Conservation (phyloP, 1,140 invertebrate genomes). For the Colletes gigas region DNA sequence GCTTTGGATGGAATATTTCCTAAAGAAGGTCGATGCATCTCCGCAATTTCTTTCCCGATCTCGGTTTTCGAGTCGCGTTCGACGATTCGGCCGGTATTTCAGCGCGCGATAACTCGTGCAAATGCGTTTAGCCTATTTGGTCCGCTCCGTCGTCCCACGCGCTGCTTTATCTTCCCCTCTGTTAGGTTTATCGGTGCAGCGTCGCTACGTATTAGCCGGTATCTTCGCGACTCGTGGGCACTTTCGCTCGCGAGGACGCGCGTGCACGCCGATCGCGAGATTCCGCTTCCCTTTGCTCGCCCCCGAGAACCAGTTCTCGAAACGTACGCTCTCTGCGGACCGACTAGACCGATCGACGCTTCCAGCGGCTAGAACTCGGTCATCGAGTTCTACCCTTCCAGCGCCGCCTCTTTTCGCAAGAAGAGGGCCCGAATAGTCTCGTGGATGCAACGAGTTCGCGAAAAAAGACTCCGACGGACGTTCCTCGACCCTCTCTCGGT, state of each 20-base stretch:
- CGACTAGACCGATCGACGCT: constrained; percentile 16
- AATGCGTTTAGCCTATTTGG: too few species aligned
- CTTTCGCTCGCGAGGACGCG: constrained; percentile 1
- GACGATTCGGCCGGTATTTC: too few species aligned
- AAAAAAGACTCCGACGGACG: constrained; percentile 21
- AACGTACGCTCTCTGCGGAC: constrained; percentile 48
- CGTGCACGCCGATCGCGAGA: constrained; percentile 8
- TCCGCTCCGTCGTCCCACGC: constrained; percentile 15
- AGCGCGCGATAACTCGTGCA: not conserved
- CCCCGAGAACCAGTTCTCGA: constrained; percentile 61
- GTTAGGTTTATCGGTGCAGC: constrained; percentile 30
- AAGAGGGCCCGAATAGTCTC: not conserved
- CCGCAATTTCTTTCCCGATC: too few species aligned
- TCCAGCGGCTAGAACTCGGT: constrained; percentile 23
- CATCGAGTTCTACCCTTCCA: not conserved
- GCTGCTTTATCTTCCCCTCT: constrained; percentile 21
- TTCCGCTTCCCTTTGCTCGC: constrained; percentile 45
- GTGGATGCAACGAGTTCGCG: constrained; percentile 10
- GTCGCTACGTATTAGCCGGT: constrained; percentile 20
- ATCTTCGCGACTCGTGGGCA: constrained; percentile 1
- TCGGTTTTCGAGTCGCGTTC: too few species aligned
- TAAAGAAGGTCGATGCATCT: too few species aligned
- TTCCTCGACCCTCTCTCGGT: too few species aligned
- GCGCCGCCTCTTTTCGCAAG: not conserved
- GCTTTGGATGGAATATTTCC: too few species aligned